Percentiles rank a stretch among this genome's conserved stretches.
These are phyloP conservation scores for Dallia pectoralis DNA, from an alignment of 2,797 vertebrate genomes.

Conservation along the genomic window DNA sequence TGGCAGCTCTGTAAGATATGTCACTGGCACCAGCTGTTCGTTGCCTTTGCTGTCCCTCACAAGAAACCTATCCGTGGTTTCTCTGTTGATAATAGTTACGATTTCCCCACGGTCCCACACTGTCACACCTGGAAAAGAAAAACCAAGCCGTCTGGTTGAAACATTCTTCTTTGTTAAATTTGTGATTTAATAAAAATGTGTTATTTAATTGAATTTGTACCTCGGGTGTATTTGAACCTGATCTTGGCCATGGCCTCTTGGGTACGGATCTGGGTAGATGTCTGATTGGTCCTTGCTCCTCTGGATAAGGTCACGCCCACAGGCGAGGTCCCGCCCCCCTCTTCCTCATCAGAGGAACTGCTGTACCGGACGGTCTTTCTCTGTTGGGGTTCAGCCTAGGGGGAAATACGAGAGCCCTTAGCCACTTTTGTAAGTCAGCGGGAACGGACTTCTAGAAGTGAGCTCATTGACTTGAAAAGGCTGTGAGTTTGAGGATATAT, in stretches of 20 bases:
- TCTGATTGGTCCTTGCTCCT: slow-evolving; percentile 9
- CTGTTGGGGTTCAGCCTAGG: slow-evolving; percentile 63
- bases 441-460: neutral
- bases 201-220: slow-evolving; percentile 44
- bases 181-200: neutral
- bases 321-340: slow-evolving; percentile 17
- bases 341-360: slow-evolving; percentile 69
- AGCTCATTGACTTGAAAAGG: neutral
- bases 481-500: neutral
- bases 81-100: slow-evolving; percentile 43
- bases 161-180: neutral
- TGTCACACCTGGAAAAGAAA: slow-evolving; percentile 47
- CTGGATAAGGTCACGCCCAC: slow-evolving; percentile 16
- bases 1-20: slow-evolving; percentile 51
- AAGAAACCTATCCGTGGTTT: slow-evolving; percentile 45
- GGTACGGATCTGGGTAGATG: slow-evolving; percentile 11
- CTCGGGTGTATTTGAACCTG: slow-evolving; percentile 65
- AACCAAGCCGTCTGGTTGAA: neutral
- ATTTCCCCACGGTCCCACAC: slow-evolving; percentile 58
- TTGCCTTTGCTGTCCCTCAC: slow-evolving; percentile 58
- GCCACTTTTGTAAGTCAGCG: neutral
- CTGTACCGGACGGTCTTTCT: slow-evolving; percentile 57
- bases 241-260: slow-evolving; percentile 42
- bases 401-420: neutral
- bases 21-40: slow-evolving; percentile 61